Base-by-base conservation (phyloP, 2,797 vertebrate genomes). In the Sitta carolinensis region DNA sequence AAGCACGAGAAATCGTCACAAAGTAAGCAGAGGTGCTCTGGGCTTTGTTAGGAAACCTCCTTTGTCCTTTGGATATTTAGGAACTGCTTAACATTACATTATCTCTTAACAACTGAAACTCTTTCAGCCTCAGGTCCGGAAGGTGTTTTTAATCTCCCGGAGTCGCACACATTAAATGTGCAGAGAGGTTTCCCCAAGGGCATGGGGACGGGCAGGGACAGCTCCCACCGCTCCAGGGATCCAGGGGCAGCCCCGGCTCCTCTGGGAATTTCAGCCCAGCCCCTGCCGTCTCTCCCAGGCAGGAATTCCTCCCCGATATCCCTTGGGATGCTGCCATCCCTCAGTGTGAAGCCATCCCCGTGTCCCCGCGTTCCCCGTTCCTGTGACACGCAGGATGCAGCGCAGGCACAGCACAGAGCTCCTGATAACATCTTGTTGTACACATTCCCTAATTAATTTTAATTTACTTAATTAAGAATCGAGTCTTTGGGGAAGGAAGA, bases 381-480 rank as follows among this genome's bases (percentile, higher is more conserved):
- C 54, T 14, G 6, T 17, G 51, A 22, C 63, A 1, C 2, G 12
- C 34, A 85, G 83, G 58, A 6, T 1, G 2, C 27, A 17, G 57
- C 1, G 50, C 85, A 40, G 91, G 40, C 79, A 16, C 23, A 54
- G 81, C 73, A 36, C 34, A 36, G 17, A 27, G 58, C 55, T 67
- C 93, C 84, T 0, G 90, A 96, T 87, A 91, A 61, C 84, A 79
- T 89, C 95, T 91, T 54, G 61, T 68, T 29, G 77, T 62, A 74
- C 32, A 25, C 66, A 78, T 52, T 55, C 92, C 8, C 0, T 95
- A 94, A 95, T 95, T 96, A 95, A 95, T 93, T 95, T 91, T 72
- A 93, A 94, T 95, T 92, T 89, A 66, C 83, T 96, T 97, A 95
- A 96, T 96, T 97, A 94, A 96, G 92, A 81, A 87, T 62, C 19